These are phyloP conservation scores for Ganaspis sp. DNA, from an alignment of 1,140 invertebrate genomes.

Conservation along the genomic window DNA sequence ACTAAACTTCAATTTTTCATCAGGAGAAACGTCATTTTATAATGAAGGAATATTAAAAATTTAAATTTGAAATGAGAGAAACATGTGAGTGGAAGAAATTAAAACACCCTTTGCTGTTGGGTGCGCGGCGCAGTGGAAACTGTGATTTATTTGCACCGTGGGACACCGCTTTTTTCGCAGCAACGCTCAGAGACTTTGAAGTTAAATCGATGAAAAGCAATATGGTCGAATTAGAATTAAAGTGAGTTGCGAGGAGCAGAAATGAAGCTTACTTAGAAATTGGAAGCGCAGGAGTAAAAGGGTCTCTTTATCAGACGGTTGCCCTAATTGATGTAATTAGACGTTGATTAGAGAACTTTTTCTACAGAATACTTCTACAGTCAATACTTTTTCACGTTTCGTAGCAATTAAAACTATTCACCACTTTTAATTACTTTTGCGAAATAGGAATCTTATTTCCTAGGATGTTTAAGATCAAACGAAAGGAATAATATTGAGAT, in stretches of 20 bases:
- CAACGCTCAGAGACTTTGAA: constrained; percentile 55
- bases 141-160: constrained; percentile 61
- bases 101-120: background rate
- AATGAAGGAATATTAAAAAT: constrained; percentile 35
- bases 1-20: no score
- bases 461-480: no score
- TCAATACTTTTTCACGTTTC: constrained; percentile 17
- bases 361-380: constrained; percentile 8
- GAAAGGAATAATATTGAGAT: no score
- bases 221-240: constrained; percentile 62
- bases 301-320: background rate
- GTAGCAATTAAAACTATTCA: constrained; percentile 13
- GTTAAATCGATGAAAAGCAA: constrained; percentile 64
- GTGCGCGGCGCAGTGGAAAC: constrained; percentile 20
- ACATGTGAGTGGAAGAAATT: constrained; percentile 24
- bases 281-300: constrained; percentile 6
- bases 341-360: constrained; percentile 37
- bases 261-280: background rate
- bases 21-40: background rate
- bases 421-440: background rate
- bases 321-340: constrained; percentile 45
- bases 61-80: constrained; percentile 52
- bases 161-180: constrained; percentile 41
- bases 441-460: no score
- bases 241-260: constrained; percentile 33